phyloP scores from a whole-genome alignment of 2,113 vertebrate species.

The Myrmophylax atrothorax region DNA sequence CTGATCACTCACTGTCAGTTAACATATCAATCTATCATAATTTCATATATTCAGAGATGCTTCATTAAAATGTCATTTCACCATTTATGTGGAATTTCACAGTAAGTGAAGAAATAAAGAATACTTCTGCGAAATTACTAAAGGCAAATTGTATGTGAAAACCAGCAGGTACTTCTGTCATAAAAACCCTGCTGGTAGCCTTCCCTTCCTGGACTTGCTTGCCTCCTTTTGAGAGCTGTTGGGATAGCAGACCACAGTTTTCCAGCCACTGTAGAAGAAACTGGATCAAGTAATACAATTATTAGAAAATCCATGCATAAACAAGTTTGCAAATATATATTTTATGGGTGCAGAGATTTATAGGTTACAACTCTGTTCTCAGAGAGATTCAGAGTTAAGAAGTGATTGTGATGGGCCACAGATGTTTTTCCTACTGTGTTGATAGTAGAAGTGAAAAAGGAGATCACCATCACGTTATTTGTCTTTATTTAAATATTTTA shows the following conservation, averaged over 20 bases:
- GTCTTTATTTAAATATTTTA: not conserved
- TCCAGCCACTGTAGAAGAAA: not conserved
- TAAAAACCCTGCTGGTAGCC: not conserved
- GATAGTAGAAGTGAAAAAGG: not conserved
- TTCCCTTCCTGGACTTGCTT: not conserved
- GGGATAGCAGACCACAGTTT: not conserved
- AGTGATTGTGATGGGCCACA: not conserved
- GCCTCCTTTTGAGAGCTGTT: not conserved
- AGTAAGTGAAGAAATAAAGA: not conserved
- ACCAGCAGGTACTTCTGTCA: not conserved
- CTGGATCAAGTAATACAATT: not conserved
- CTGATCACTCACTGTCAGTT: not conserved
- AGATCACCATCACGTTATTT: not conserved
- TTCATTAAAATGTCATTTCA: slow-evolving; percentile 17
- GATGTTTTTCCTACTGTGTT: slow-evolving; percentile 20
- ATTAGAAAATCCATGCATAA: not conserved
- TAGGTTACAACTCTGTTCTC: not conserved
- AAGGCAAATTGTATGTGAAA: not conserved
- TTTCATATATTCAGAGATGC: not conserved
- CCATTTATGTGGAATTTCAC: not conserved
- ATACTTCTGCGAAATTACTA: not conserved
- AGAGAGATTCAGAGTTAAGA: slow-evolving; percentile 1
- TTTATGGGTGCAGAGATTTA: not conserved
- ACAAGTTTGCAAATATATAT: not conserved
- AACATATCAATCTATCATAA: not conserved